A percentile compares a stretch with the other conserved stretches of the same genome.
These are phyloP conservation scores for Akabosia matsudoensis DNA, from an alignment of 1,140 invertebrate species.

Conservation along the genomic window DNA sequence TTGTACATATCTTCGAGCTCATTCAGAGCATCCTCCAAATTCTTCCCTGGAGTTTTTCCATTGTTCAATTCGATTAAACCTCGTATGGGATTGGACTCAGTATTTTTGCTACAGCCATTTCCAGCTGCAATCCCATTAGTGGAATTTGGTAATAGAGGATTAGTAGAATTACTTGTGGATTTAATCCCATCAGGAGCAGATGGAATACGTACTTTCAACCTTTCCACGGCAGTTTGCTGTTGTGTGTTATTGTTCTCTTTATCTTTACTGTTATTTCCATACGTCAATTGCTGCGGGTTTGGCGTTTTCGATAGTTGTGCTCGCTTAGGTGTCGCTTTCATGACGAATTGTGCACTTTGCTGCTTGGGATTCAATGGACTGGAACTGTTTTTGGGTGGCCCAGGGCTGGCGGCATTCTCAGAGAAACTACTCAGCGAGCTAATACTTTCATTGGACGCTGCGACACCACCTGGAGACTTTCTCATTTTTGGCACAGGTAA, in stretches of 20 bases:
- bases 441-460: conserved; percentile 48
- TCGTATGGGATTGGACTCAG: neutral
- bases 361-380: neutral
- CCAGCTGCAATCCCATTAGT: neutral
- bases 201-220: conserved; percentile 25
- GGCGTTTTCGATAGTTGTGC: neutral
- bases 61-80: conserved; percentile 22
- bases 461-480: conserved; percentile 35
- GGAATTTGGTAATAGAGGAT: neutral
- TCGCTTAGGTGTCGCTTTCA: neutral
- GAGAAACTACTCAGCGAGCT: conserved; percentile 49
- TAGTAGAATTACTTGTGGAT: neutral
- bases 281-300: conserved; percentile 10
- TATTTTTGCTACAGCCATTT: neutral
- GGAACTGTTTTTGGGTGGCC: conserved; percentile 3
- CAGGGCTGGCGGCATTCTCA: conserved; percentile 37
- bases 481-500: conserved; percentile 38
- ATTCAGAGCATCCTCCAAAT: conserved; percentile 78
- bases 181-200: conserved; percentile 20
- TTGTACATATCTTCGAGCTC: conserved; percentile 87
- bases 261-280: conserved; percentile 15
- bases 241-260: conserved; percentile 12
- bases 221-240: conserved; percentile 33
- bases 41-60: conserved; percentile 50
- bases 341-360: neutral